Base-by-base conservation (phyloP, 2,888 invertebrate genomes). In the Saturnia japonica region DNA sequence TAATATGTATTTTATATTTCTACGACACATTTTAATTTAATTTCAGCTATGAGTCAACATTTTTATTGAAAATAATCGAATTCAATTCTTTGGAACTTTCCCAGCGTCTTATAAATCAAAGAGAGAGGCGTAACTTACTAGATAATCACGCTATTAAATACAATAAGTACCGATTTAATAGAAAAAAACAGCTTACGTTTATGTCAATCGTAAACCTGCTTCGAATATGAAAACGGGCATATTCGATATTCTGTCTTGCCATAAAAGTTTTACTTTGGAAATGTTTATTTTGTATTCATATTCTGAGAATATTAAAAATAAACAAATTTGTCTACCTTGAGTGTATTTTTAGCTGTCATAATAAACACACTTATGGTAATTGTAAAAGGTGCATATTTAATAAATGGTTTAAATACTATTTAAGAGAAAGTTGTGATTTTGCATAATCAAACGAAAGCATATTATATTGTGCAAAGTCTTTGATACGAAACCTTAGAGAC, bases 371-470 rank as follows among this genome's bases (percentile, higher is more conserved):
- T 51, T n/a, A 51, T n/a, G n/a, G 51, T 51, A n/a, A 51, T n/a
- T n/a, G n/a, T n/a, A 51, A 51, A 51, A n/a, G 19, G n/a, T 19
- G 51, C 51, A 57, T 57, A 57, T 57, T 2, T 8, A 25, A 25
- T 22, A 12, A 25, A 57, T 11, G 72, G 72, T 60, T 70, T 75
- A 75, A 72, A 73, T 68, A 71, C 71, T 73, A 70, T 74, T 68
- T 66, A 80, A 78, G 86, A 87, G 90, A 91, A 90, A 91, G 89
- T 84, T 74, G 74, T 76, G 76, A 81, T 83, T 84, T 83, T 83
- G 82, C 82, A 81, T 82, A 82, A 85, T 83, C 73, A 75, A 75
- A 78, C 78, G 16, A 42, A 12, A 66, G 79, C 57, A 76, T 74
- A 73, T 71, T 11, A 11, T 72, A 77, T 80, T 6, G 76, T 75